Evolutionary conservation across 2,113 vertebrate species (phyloP).

Genomic region (Catharus bicknelli): DNA sequence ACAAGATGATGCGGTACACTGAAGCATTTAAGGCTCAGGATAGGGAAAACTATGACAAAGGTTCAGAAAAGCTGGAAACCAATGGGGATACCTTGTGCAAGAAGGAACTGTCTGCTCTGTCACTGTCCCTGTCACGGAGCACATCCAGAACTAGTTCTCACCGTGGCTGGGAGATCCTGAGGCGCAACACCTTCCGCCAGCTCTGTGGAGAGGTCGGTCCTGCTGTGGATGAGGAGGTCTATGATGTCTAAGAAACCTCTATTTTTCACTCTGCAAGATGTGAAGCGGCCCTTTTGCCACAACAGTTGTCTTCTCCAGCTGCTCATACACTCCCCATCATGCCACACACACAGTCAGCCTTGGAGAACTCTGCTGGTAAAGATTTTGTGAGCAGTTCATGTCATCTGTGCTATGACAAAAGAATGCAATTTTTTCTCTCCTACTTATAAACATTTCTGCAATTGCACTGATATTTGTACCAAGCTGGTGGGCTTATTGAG

Average conservation of each 20-base stretch:
- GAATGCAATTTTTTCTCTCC: neutral
- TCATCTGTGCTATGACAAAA: neutral
- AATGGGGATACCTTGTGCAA: neutral
- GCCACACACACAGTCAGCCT: neutral
- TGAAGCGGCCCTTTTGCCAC: neutral
- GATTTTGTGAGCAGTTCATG: neutral
- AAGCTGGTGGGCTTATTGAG: neutral
- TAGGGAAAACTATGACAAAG: slow-evolving; percentile 58
- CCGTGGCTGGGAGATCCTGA: slow-evolving; percentile 82
- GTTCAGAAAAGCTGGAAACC: slow-evolving; percentile 41
- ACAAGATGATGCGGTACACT: slow-evolving; percentile 81
- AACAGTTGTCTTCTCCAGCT: neutral
- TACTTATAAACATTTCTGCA: neutral
- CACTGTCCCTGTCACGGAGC: slow-evolving; percentile 59
- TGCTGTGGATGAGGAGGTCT: slow-evolving; percentile 67
- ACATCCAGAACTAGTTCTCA: slow-evolving; percentile 70
- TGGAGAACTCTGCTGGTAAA: neutral
- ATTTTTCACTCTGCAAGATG: neutral
- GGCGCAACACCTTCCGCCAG: slow-evolving; percentile 73
- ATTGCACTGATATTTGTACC: neutral
- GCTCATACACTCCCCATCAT: neutral
- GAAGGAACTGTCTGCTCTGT: slow-evolving; percentile 11
- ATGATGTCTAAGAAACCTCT: slow-evolving; percentile 61
- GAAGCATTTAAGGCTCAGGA: slow-evolving; percentile 80
- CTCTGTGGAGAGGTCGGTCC: slow-evolving; percentile 42